These are phyloP conservation scores for Hemicordylus capensis DNA, from an alignment of 2,113 vertebrate genomes.

Conservation along the genomic window DNA sequence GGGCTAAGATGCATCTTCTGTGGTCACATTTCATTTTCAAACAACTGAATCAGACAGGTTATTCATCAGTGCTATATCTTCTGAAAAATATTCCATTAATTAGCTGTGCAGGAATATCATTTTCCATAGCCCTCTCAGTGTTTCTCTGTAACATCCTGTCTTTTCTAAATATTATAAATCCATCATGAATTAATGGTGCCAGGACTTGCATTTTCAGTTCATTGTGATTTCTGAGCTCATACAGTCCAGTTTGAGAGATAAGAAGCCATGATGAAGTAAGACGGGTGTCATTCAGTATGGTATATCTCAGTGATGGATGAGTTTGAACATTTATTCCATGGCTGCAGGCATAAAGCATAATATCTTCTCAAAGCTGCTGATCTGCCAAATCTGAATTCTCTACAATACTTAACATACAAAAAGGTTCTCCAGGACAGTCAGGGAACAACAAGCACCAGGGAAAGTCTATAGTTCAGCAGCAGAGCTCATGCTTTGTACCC, in stretches of 20 bases:
- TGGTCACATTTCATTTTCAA: background rate
- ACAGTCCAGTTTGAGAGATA: background rate
- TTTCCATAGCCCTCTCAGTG: background rate
- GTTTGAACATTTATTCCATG: background rate
- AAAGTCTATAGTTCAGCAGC: too few species aligned
- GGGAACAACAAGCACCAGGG: too few species aligned
- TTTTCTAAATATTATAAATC: background rate
- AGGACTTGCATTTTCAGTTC: slow-evolving; percentile 1
- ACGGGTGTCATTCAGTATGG: background rate
- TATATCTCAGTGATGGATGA: background rate
- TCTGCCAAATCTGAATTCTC: slow-evolving; percentile 14
- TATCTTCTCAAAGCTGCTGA: background rate
- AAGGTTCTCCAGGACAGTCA: background rate
- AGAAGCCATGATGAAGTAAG: background rate
- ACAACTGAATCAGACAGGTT: background rate
- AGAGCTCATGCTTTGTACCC: too few species aligned
- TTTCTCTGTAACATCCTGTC: background rate
- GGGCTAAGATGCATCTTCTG: background rate
- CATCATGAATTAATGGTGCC: background rate
- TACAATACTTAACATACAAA: background rate
- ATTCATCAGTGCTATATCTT: background rate
- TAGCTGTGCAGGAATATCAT: background rate
- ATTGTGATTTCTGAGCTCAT: background rate
- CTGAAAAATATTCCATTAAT: background rate
- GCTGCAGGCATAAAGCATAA: slow-evolving; percentile 20